Percentiles rank a stretch among this genome's conserved stretches.
phyloP scores from a whole-genome alignment of 2,113 vertebrate genomes.

The Pluvianellus socialis region DNA sequence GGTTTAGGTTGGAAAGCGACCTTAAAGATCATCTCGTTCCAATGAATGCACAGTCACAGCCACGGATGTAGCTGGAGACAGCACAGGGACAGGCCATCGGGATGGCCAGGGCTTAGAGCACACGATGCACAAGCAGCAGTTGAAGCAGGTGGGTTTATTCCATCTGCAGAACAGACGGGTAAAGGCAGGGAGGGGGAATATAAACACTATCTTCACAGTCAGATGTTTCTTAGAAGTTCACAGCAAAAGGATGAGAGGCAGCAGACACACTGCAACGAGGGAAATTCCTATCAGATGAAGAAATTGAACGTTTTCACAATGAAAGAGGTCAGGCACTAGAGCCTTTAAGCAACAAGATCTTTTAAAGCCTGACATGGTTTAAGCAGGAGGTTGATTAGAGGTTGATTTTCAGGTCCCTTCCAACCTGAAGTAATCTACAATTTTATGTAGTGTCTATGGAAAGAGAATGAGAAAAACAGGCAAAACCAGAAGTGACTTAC shows the following conservation, averaged over 20 bases:
- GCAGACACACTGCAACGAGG: background rate
- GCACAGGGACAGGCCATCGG: background rate
- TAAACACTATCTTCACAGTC: background rate
- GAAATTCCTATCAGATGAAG: background rate
- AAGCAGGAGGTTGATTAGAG: background rate
- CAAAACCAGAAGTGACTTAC: background rate
- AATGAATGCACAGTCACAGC: background rate
- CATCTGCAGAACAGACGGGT: background rate
- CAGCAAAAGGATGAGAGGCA: background rate
- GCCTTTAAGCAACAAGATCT: rapidly evolving
- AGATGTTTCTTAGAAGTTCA: background rate
- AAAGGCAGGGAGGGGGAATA: background rate
- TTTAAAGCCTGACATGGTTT: background rate
- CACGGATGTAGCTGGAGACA: background rate
- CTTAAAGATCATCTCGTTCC: no score
- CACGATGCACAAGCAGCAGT: rapidly evolving
- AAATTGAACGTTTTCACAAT: background rate
- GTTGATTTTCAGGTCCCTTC: background rate
- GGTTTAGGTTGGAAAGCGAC: no score
- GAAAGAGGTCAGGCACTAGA: background rate
- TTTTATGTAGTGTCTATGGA: background rate
- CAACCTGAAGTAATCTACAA: background rate
- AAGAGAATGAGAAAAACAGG: background rate
- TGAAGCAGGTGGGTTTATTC: background rate
- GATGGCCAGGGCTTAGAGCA: background rate